Percentiles rank a stretch among this genome's conserved stretches.
Evolutionary conservation across 2,113 vertebrate genomes (phyloP).

Genomic region (Chloropsis cyanopogon): DNA sequence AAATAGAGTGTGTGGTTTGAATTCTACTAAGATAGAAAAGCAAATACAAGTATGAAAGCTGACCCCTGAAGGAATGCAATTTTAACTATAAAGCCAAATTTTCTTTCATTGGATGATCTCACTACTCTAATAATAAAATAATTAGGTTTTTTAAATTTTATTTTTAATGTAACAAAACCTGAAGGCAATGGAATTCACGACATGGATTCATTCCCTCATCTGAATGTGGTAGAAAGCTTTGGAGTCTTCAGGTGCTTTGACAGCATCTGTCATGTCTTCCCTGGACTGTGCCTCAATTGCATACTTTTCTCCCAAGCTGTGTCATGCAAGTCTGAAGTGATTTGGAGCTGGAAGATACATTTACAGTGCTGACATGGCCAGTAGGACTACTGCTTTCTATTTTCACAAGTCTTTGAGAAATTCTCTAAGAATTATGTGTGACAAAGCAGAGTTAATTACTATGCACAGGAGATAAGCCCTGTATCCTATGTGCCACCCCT

Average conservation of each 20-base stretch:
- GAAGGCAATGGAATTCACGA: background rate
- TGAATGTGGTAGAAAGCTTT: background rate
- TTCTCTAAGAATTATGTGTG: background rate
- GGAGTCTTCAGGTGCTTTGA: background rate
- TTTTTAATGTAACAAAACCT: background rate
- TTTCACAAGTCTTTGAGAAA: background rate
- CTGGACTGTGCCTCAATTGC: background rate
- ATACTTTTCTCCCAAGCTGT: background rate
- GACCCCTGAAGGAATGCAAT: background rate
- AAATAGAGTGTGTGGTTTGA: background rate
- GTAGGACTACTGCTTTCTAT: background rate
- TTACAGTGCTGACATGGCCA: background rate
- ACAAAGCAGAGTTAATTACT: background rate
- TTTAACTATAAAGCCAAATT: background rate
- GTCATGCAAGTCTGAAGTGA: background rate
- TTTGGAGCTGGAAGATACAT: background rate
- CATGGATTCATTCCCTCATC: background rate
- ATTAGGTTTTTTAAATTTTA: background rate
- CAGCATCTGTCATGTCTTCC: background rate
- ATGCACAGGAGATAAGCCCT: background rate
- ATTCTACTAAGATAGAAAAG: constrained; percentile 38
- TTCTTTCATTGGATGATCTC: background rate
- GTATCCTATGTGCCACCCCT: background rate
- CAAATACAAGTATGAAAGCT: constrained; percentile 31
- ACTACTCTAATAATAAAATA: background rate